Conservation (phyloP, 1,140 invertebrate genomes). For the Zaprionus taronus region DNA sequence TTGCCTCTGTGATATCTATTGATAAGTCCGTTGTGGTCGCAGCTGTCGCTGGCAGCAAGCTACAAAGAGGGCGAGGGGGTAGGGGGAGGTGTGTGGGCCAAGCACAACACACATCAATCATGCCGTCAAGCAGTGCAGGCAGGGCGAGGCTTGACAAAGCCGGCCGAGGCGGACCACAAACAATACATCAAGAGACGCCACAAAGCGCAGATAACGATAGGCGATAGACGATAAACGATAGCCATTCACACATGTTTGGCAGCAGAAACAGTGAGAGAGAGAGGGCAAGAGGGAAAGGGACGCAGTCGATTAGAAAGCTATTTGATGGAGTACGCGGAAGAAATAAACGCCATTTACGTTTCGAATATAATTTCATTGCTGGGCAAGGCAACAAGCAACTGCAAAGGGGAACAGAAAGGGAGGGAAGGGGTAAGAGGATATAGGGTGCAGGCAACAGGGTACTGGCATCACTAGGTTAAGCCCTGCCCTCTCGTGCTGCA, state of each 20-base stretch:
- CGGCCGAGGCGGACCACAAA: conserved; percentile 19
- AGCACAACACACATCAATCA: conserved; percentile 45
- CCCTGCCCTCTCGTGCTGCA: conserved; percentile 3
- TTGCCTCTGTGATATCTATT: neutral
- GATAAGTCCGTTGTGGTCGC: conserved; percentile 27
- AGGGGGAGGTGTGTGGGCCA: too few relatives aligned
- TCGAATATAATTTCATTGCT: conserved; percentile 30
- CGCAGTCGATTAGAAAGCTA: conserved; percentile 20
- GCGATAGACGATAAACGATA: conserved; percentile 36
- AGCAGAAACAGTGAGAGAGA: neutral
- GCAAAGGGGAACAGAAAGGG: neutral
- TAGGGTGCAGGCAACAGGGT: neutral
- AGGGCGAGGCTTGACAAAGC: conserved; percentile 21
- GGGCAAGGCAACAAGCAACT: neutral
- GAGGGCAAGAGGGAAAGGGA: neutral
- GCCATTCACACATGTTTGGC: conserved; percentile 4
- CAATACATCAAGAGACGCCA: conserved; percentile 31
- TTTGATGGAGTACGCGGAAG: conserved; percentile 36
- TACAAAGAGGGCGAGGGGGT: neutral
- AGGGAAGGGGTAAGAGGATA: neutral
- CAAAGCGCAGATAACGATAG: conserved; percentile 10
- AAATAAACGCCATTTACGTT: conserved; percentile 55
- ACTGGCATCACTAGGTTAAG: neutral
- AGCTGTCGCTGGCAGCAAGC: conserved; percentile 27
- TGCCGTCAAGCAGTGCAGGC: conserved; percentile 43